Conservation (phyloP, 1,140 invertebrate genomes). For the Monomorium pharaonis region DNA sequence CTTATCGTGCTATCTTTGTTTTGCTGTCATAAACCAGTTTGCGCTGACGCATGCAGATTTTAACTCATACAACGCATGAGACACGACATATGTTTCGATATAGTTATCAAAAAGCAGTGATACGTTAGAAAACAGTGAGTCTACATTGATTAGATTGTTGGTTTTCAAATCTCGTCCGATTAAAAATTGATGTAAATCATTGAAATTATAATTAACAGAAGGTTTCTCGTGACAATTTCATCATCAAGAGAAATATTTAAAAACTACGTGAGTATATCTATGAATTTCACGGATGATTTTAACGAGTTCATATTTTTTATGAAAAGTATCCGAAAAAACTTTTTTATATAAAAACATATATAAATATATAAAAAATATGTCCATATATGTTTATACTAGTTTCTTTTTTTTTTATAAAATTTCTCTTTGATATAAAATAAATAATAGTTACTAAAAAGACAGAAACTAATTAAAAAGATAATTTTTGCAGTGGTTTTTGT, state of each 20-base stretch:
- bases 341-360: no score
- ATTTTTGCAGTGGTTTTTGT: no score
- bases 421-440: no score
- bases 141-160: background rate
- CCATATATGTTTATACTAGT: no score
- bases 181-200: background rate
- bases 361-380: no score
- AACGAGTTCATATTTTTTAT: background rate
- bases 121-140: background rate
- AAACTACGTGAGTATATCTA: background rate
- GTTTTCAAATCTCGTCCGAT: background rate
- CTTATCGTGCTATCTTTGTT: constrained; percentile 7
- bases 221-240: background rate
- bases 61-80: no score
- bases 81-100: no score
- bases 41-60: background rate
- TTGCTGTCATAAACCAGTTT: background rate
- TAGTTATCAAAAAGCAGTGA: background rate
- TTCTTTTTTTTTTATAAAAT: no score
- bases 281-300: background rate
- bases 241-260: background rate
- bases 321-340: no score
- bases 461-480: no score
- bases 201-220: background rate
- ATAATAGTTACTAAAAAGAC: no score